phyloP scores from a whole-genome alignment of 2,113 vertebrate genomes.

The Budorcas taxicolor region DNA sequence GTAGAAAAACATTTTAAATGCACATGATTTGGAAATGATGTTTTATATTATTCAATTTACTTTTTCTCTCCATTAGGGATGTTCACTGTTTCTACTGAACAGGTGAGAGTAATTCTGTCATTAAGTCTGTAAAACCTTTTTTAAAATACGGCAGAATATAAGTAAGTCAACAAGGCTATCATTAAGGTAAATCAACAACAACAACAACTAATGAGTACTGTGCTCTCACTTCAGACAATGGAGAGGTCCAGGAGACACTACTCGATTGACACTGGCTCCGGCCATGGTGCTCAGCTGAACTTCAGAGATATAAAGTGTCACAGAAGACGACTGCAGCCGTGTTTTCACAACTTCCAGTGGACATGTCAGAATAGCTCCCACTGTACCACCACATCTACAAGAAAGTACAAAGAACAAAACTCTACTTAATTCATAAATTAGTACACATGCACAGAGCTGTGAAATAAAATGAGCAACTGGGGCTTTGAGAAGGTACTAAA shows the following conservation, averaged over 20 bases:
- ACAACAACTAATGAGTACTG: neutral
- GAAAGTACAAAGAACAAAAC: neutral
- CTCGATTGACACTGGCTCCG: conserved; percentile 86
- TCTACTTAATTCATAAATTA: neutral
- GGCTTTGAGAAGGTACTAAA: neutral
- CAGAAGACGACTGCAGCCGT: conserved; percentile 94
- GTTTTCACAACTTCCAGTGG: conserved; percentile 99
- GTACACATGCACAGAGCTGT: neutral
- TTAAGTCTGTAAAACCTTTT: neutral
- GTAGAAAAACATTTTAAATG: conserved; percentile 37
- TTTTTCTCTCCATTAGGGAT: neutral
- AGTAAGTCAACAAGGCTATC: neutral
- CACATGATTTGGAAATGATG: conserved; percentile 13
- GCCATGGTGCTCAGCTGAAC: conserved; percentile 93
- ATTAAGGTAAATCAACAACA: neutral
- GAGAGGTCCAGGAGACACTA: conserved; percentile 93
- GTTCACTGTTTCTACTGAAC: neutral
- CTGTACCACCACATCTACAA: conserved; percentile 95
- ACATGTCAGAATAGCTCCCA: conserved; percentile 98
- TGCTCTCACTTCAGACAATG: conserved; percentile 96
- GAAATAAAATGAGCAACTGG: neutral
- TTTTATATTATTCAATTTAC: neutral
- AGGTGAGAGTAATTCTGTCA: neutral
- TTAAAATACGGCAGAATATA: neutral
- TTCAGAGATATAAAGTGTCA: conserved; percentile 94